Evolutionary conservation across 2,888 invertebrate genomes (phyloP), one percentile per base, ranked within the genome.

Genomic region (Chironomus tentans): DNA sequence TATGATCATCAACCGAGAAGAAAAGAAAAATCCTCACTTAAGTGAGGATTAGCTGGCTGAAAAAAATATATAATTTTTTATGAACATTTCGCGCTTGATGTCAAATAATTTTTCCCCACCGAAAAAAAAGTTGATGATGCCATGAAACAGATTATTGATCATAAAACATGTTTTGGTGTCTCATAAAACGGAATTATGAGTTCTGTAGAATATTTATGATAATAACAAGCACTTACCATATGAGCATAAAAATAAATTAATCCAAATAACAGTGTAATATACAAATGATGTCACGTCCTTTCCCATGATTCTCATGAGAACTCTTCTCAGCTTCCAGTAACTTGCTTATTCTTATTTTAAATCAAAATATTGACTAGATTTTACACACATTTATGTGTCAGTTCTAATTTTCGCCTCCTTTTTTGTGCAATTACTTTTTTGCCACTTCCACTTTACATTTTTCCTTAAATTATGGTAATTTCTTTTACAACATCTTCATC

Each of bases 231-330:
- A 74, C 74, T 74, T 74, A 74, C 74, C 74, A 68, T 68, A 68
- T 68, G 74, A 74, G 74, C 74, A 74, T 74, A 74, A 74, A 74
- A 74, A 74, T 74, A 74, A 74, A 74, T 74, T 74, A 74, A 74
- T 74, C 74, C 74, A 74, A 74, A 74, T 62, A 74, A 74, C 68
- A 61, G 74, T 48, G 6, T 15, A 56, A 68, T 65, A 68, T 46
- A 38, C 65, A 21, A 74, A 74, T 62, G 74, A 74, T 74, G 62
- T 65, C 74, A 68, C 74, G 68, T 62, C 22, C 21, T 48, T 74
- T 74, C 74, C 74, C 74, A 74, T 74, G 74, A 47, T 68, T 48
- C 13, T 65, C 74, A 74, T 74, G 74, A 74, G 74, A 74, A 68
- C 15, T 28, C 68, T 22, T n/a, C 24, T 38, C 38, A 38, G 10